Evolutionary conservation across 2,113 vertebrate species (phyloP).

Genomic region (Microcebus ravelobensis): DNA sequence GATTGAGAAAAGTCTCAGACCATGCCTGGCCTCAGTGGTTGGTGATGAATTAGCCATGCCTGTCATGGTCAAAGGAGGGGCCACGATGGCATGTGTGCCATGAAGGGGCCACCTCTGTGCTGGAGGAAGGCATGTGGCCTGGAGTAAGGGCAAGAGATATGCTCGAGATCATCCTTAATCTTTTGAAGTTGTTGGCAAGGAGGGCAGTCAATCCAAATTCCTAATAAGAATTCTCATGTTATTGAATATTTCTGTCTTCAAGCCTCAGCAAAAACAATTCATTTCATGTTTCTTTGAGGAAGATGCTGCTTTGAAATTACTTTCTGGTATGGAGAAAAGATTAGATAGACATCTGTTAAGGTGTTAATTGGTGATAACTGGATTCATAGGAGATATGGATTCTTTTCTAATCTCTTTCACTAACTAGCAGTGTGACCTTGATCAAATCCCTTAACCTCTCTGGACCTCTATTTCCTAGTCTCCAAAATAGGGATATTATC

Average conservation of each 20-base stretch:
- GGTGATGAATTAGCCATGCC: not conserved
- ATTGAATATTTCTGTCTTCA: slow-evolving; percentile 30
- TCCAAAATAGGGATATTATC: slow-evolving; percentile 38
- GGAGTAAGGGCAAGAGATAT: not conserved
- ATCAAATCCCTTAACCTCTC: slow-evolving; percentile 32
- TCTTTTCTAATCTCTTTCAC: slow-evolving; percentile 20
- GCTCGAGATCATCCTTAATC: not conserved
- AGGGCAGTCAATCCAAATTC: not conserved
- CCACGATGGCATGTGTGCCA: not conserved
- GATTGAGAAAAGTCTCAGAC: not conserved
- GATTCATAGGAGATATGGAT: slow-evolving; percentile 31
- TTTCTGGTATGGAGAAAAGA: slow-evolving; percentile 26
- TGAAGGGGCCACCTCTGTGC: not conserved
- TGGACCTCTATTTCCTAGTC: slow-evolving; percentile 37
- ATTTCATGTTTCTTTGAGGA: slow-evolving; percentile 28
- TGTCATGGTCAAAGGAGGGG: not conserved
- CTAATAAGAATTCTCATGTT: not conserved
- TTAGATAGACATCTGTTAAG: not conserved
- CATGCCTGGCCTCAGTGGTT: not conserved
- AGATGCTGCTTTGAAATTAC: not conserved
- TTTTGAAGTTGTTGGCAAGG: not conserved
- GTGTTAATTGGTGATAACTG: slow-evolving; percentile 70
- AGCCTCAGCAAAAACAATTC: not conserved
- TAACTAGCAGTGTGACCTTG: slow-evolving; percentile 56
- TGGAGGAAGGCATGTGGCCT: not conserved